Percentiles rank a stretch among this genome's conserved stretches.
These are phyloP conservation scores for Drosophila kikkawai DNA, from an alignment of 1,140 invertebrate species.

Conservation along the genomic window DNA sequence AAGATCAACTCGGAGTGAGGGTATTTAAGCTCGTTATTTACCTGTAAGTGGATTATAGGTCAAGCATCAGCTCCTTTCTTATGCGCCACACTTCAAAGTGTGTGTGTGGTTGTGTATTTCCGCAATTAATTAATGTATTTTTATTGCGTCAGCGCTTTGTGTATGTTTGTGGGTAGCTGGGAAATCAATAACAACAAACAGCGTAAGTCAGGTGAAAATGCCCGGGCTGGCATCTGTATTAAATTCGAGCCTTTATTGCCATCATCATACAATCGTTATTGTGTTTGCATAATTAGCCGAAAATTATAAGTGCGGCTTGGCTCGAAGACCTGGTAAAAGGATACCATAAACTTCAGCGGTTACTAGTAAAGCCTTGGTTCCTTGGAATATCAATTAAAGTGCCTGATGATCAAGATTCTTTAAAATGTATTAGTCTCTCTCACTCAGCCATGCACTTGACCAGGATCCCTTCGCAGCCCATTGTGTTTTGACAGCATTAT, in stretches of 20 bases:
- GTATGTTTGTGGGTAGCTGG: not conserved
- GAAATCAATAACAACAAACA: conserved; percentile 13
- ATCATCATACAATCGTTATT: not conserved
- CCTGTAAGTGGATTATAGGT: conserved; percentile 11
- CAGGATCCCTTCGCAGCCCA: not conserved
- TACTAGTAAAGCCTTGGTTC: too few species aligned
- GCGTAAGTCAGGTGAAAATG: not conserved
- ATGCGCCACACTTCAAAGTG: conserved; percentile 8
- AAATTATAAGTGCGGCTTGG: not conserved
- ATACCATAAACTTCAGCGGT: too few species aligned
- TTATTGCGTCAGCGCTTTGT: conserved; percentile 9
- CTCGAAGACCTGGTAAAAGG: too few species aligned
- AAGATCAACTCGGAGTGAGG: not conserved
- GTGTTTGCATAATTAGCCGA: conserved; percentile 7
- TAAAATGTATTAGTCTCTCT: not conserved
- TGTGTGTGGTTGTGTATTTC: not conserved
- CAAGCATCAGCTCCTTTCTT: conserved; percentile 13
- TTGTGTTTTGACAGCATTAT: not conserved
- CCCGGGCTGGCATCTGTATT: not conserved
- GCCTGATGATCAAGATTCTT: not conserved
- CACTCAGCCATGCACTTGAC: not conserved
- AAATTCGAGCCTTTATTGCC: conserved; percentile 1
- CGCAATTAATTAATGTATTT: conserved; percentile 13
- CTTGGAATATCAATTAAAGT: not conserved
- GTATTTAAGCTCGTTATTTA: conserved; percentile 15